These are phyloP conservation scores for Argyrosomus japonicus DNA, from an alignment of 2,113 vertebrate genomes.

Conservation along the genomic window DNA sequence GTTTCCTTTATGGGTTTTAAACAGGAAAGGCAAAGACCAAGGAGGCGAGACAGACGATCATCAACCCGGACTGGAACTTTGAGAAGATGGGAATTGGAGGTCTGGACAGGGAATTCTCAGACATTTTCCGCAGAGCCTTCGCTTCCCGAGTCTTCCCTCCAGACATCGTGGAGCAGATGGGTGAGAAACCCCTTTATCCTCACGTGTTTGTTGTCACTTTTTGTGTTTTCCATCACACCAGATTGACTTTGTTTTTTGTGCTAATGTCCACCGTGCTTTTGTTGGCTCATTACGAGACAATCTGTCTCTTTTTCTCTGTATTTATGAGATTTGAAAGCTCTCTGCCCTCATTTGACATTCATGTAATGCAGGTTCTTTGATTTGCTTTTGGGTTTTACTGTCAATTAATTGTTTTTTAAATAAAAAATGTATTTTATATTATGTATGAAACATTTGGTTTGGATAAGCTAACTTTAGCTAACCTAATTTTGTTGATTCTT, in stretches of 20 bases:
- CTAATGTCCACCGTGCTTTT: neutral
- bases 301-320: neutral
- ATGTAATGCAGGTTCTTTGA: too few relatives aligned
- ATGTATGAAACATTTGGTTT: neutral
- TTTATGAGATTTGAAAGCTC: neutral
- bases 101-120: constrained; percentile 96
- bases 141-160: constrained; percentile 97
- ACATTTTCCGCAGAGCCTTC: constrained; percentile 97
- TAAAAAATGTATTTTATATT: neutral
- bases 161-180: constrained; percentile 99
- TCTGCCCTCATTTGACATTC: neutral
- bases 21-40: constrained; percentile 97
- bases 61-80: constrained; percentile 99
- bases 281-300: neutral
- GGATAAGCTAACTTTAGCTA: neutral
- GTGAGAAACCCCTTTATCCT: constrained; percentile 69
- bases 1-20: neutral
- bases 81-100: constrained; percentile 99
- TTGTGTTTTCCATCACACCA: neutral
- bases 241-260: neutral
- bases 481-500: too few relatives aligned
- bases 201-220: too few relatives aligned
- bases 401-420: neutral
- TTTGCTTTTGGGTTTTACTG: neutral
- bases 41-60: constrained; percentile 95